phyloP scores from a whole-genome alignment of 2,888 invertebrate species.

The Aporophyla lueneburgensis region DNA sequence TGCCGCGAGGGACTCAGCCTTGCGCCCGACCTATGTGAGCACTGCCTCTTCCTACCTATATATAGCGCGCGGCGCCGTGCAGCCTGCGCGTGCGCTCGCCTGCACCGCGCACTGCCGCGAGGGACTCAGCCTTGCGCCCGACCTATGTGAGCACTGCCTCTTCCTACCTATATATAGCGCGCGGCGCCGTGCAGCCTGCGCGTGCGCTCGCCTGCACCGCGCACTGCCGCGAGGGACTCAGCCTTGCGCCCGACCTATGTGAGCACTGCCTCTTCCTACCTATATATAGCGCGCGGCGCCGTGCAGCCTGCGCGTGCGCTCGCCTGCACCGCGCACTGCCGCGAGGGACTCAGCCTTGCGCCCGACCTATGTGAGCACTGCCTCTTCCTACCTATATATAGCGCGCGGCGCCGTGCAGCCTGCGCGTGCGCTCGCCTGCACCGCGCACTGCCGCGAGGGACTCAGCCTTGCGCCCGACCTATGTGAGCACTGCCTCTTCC shows the following conservation, averaged over 20 bases:
- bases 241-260: constrained; percentile 90
- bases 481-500: no score
- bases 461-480: no score
- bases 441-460: no score
- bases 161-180: constrained; percentile 89
- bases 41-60: no score
- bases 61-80: constrained; percentile 94
- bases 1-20: constrained; percentile 95
- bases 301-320: constrained; percentile 94
- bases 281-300: constrained; percentile 94
- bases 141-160: constrained; percentile 85
- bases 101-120: constrained; percentile 96
- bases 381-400: no score
- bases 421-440: no score
- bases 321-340: constrained; percentile 95
- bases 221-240: constrained; percentile 95
- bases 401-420: no score
- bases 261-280: constrained; percentile 68
- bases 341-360: constrained; percentile 93
- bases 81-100: constrained; percentile 93
- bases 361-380: constrained; percentile 88
- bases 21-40: constrained; percentile 90
- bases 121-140: constrained; percentile 92
- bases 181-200: constrained; percentile 94
- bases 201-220: constrained; percentile 94